Evolutionary conservation across 2,113 vertebrate genomes (phyloP), one percentile per base, ranked within the genome.

Genomic region (Bufo gargarizans): DNA sequence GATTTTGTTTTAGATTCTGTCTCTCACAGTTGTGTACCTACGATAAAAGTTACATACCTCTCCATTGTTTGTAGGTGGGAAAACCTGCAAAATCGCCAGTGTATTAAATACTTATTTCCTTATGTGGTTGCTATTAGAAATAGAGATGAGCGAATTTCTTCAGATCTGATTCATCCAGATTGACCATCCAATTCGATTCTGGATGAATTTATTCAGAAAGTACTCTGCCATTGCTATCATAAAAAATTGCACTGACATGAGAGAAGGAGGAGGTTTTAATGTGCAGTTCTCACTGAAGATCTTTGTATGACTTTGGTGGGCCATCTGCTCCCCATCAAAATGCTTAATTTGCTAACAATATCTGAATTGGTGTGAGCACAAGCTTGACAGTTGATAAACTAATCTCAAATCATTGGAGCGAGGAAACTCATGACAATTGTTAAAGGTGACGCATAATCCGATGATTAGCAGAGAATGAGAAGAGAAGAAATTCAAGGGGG

Each of bases 301-400:
- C 81, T 67, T 12, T 19, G 10, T 71, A 71, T 84, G 82, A n/a
- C 45, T 50, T 71, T 69, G 45, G 49, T 71, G 47, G n/a, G 14
- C 63, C 63, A 84, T 84, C 82, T 84, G 82, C 53, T 71, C 59
- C 22, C 20, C 49, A 84, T 84, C 82, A 84, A 10, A 22, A 49
- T 53, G 47, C 22, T 84, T 9, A 50, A 33, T 63, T 13, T 55
- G 59, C 82, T 84, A 84, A 84, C 71, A n/a, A 33, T 69, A 50
- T 84, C 63, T 84, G 63, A 84, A 33, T 33, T 69, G 61, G 19
- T 83, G 81, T 83, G 45, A 83, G 47, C 47, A 43, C 49, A 84
- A 33, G n/a, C 82, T 17, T 69, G 63, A 84, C 47, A 55, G 63
- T 43, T 67, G 65, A 53, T 84, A 84, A 71, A 53, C 20, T 47